Percentiles rank a stretch among this genome's conserved stretches.
Evolutionary conservation across 1,140 invertebrate species (phyloP).

Genomic region (Drosophila tani): DNA sequence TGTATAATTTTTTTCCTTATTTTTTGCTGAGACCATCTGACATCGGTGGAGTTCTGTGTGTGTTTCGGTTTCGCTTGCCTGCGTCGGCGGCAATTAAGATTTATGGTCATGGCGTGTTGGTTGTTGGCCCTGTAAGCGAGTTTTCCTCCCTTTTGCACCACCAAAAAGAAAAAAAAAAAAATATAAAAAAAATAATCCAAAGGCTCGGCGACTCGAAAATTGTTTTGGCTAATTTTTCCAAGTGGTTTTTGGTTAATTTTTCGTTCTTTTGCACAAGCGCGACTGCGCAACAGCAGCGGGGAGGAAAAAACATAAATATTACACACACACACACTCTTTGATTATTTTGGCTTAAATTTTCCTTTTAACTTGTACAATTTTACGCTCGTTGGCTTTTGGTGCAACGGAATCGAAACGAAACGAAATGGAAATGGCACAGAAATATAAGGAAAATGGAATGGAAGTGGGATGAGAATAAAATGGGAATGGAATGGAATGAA

Average conservation of each 20-base stretch:
- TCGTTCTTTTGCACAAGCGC: constrained; percentile 59
- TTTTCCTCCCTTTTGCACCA: constrained; percentile 24
- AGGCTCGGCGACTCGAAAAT: constrained; percentile 46
- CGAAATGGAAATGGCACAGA: constrained; percentile 29
- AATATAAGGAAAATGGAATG: neutral
- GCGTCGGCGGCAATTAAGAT: constrained; percentile 76
- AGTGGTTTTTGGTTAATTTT: constrained; percentile 39
- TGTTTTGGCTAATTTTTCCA: constrained; percentile 64
- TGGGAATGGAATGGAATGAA: neutral
- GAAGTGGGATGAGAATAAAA: neutral
- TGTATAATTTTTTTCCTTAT: constrained; percentile 1
- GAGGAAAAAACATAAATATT: constrained; percentile 15
- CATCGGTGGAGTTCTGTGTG: constrained; percentile 13
- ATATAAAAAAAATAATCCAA: constrained; percentile 14
- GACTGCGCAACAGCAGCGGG: constrained; percentile 52
- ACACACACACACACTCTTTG: neutral
- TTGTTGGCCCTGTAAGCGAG: constrained; percentile 46
- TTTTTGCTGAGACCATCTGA: constrained; percentile 29
- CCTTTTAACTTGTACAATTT: constrained; percentile 77
- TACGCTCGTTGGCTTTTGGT: constrained; percentile 63
- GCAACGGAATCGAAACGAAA: constrained; percentile 26
- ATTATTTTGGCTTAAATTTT: constrained; percentile 54
- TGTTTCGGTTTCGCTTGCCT: constrained; percentile 70
- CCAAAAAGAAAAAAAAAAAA: neutral
- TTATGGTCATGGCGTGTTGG: constrained; percentile 78